Base-by-base conservation (phyloP, 2,888 invertebrate genomes). In the Scaptomyza caliginosa region DNA sequence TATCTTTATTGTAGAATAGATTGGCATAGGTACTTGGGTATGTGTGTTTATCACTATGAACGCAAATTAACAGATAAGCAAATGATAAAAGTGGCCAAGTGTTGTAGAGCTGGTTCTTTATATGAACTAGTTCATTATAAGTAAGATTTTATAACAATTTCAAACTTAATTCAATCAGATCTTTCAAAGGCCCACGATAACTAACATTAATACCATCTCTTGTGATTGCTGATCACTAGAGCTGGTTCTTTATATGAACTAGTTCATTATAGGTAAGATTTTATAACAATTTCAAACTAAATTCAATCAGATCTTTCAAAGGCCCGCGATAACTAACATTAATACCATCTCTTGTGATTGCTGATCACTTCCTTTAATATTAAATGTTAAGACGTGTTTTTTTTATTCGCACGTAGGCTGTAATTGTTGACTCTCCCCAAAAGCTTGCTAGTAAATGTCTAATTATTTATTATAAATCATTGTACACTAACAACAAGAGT, bases 391-490 rank as follows among this genome's bases (percentile, higher is more conserved):
- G 39, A 21, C 50, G 43, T 42, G 49, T 59, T 56, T 68, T 59
- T 56, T 68, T 68, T 40, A 73, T 55, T 58, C n/a, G 52, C 59
- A 73, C 74, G 72, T 73, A 74, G 74, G 72, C 59, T 38, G 74
- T 74, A 74, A 74, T 69, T 74, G 74, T 46, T 65, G 34, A 43
- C 65, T 46, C 50, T 51, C 50, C 48, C 42, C 24, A n/a, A n/a
- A n/a, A n/a, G 16, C 16, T 11, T 5, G n/a, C 28, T 23, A 38
- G 34, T 42, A 48, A 48, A 49, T 70, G 62, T 67, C 73, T 72
- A 63, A 63, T 63, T 63, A 62, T 43, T 32, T 62, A 45, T 67
- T 59, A 67, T 65, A 74, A 58, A 82, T 77, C 48, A 54, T 59
- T 52, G 54, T 49, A 56, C 65, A 55, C 45, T 51, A 56, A 59